Evolutionary conservation across 2,797 vertebrate species (phyloP).

Genomic region (Gadopsis bispinosus): DNA sequence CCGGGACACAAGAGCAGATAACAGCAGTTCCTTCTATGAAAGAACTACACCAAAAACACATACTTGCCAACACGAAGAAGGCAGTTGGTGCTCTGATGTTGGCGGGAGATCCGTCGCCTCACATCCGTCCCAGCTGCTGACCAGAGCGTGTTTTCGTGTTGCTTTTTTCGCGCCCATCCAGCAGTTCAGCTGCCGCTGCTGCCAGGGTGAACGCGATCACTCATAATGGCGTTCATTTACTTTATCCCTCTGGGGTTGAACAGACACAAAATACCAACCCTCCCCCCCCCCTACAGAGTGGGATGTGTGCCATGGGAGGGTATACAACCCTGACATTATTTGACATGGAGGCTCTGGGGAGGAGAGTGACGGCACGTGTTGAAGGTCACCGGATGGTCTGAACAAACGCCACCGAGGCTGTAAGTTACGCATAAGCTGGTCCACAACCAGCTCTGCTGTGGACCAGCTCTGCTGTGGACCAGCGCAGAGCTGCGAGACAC

Average conservation of each 20-base stretch:
- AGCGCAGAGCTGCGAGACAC: no score
- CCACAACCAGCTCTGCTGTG: no score
- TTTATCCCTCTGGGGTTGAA: slow-evolving; percentile 25
- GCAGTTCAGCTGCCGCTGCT: slow-evolving; percentile 22
- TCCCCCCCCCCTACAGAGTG: not conserved
- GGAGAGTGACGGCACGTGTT: slow-evolving; percentile 23
- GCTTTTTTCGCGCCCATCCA: slow-evolving; percentile 41
- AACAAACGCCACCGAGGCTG: slow-evolving; percentile 12
- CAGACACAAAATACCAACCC: slow-evolving; percentile 28
- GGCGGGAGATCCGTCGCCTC: not conserved
- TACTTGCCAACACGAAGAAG: not conserved
- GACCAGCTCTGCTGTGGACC: no score
- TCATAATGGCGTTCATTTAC: slow-evolving; percentile 56
- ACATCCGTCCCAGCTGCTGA: not conserved
- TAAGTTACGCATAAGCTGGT: not conserved
- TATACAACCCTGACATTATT: slow-evolving; percentile 41
- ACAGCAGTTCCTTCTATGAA: not conserved
- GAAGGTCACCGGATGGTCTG: slow-evolving; percentile 40
- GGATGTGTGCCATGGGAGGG: slow-evolving; percentile 18
- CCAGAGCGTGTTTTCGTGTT: slow-evolving; percentile 20
- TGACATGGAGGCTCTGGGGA: slow-evolving; percentile 27
- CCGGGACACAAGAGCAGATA: not conserved
- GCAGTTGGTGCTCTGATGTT: not conserved
- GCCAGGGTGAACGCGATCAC: slow-evolving; percentile 24
- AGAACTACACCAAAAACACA: not conserved